phyloP scores from a whole-genome alignment of 2,797 vertebrate species.

The Cynodonichthys magdalenae region DNA sequence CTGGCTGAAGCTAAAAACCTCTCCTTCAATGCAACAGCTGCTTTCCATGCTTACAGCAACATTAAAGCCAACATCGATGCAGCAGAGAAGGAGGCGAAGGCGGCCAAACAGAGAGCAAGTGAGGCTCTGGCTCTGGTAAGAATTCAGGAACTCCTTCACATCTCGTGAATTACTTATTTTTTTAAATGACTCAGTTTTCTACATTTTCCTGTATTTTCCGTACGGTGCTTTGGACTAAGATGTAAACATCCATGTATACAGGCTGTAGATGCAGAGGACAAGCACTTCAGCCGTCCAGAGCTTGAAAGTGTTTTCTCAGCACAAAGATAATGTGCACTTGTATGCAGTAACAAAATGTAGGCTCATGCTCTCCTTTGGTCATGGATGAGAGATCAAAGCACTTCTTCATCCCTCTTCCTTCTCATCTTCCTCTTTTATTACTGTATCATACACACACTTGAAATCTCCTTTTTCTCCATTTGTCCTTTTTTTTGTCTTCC shows the following conservation, averaged over 20 bases:
- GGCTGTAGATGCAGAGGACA: slow-evolving; percentile 18
- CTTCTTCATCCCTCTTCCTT: slow-evolving; percentile 30
- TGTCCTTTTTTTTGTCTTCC: slow-evolving; percentile 6
- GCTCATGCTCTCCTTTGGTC: slow-evolving; percentile 62
- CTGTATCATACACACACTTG: slow-evolving; percentile 44
- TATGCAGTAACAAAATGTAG: slow-evolving; percentile 51
- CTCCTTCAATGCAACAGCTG: slow-evolving; percentile 96
- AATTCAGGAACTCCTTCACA: slow-evolving; percentile 18
- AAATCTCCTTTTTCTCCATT: slow-evolving; percentile 21
- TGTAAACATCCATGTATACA: background rate
- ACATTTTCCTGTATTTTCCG: background rate
- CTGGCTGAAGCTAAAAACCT: slow-evolving; percentile 94
- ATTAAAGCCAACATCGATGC: slow-evolving; percentile 91
- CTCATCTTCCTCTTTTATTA: slow-evolving; percentile 22
- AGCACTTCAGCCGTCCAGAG: slow-evolving; percentile 7
- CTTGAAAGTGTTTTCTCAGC: slow-evolving; percentile 28
- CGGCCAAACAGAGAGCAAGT: slow-evolving; percentile 85
- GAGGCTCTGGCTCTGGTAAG: slow-evolving; percentile 90
- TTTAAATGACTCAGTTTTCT: background rate
- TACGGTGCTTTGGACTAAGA: background rate
- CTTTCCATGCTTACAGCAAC: slow-evolving; percentile 95
- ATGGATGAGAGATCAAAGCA: slow-evolving; percentile 70
- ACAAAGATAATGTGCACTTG: slow-evolving; percentile 17
- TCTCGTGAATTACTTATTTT: background rate
- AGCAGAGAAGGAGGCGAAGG: slow-evolving; percentile 89